These are phyloP conservation scores for Brotula barbata DNA, from an alignment of 2,797 vertebrate genomes.

Conservation along the genomic window DNA sequence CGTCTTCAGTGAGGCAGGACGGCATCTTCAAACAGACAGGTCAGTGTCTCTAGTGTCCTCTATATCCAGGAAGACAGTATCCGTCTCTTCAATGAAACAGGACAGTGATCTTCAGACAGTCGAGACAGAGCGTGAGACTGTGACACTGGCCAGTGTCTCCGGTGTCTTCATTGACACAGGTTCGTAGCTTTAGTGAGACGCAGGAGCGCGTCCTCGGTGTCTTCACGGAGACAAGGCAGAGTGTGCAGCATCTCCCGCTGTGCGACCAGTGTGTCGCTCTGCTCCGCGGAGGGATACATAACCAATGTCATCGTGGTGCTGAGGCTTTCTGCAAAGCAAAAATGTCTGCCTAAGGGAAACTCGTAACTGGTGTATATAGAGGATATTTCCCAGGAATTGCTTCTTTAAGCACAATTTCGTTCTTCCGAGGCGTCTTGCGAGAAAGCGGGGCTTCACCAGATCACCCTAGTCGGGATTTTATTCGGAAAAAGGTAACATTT, in stretches of 20 bases:
- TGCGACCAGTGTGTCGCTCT: constrained; percentile 68
- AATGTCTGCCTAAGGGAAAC: constrained; percentile 98
- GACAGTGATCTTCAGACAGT: too few relatives aligned
- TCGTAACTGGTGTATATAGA: constrained; percentile 89
- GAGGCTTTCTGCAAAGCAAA: constrained; percentile 86
- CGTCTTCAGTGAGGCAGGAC: too few relatives aligned
- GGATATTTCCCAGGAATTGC: constrained; percentile 72
- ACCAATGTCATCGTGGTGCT: constrained; percentile 84
- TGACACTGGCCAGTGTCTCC: too few relatives aligned
- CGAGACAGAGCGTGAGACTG: too few relatives aligned
- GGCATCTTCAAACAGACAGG: too few relatives aligned
- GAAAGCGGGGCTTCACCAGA: constrained; percentile 72
- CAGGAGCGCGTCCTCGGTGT: constrained; percentile 1
- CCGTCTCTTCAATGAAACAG: too few relatives aligned
- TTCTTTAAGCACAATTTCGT: constrained; percentile 52
- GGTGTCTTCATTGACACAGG: too few relatives aligned
- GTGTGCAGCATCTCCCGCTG: constrained; percentile 64
- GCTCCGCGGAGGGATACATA: constrained; percentile 90
- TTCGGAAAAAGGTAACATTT: constrained; percentile 84
- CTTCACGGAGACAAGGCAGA: constrained; percentile 14
- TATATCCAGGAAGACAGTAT: too few relatives aligned
- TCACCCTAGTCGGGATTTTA: constrained; percentile 88
- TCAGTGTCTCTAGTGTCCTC: too few relatives aligned
- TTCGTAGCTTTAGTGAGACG: neutral
- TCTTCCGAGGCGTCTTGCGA: constrained; percentile 53